phyloP scores from a whole-genome alignment of 2,888 invertebrate genomes.

The Amblyteles armatorius region DNA sequence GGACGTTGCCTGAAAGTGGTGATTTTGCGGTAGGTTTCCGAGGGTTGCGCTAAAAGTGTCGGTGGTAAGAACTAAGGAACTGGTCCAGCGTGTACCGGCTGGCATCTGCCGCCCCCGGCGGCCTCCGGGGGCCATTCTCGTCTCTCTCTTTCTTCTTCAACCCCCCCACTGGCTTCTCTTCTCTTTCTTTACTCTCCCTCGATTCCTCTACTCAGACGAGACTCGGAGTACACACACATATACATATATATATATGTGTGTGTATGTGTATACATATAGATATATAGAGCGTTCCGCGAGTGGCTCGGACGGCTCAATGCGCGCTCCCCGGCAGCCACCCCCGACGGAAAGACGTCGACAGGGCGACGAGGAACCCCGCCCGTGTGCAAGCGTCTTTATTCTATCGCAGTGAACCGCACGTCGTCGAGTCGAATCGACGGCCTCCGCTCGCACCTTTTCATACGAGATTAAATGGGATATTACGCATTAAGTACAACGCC shows the following conservation, averaged over 20 bases:
- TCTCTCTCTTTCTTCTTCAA: constrained; percentile 17
- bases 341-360: constrained; percentile 66
- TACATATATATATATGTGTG: neutral
- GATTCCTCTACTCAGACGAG: constrained; percentile 51
- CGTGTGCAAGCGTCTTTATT: constrained; percentile 76
- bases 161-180: neutral
- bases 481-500: constrained; percentile 82
- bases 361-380: constrained; percentile 53
- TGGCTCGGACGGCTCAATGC: constrained; percentile 83
- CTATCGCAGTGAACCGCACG: constrained; percentile 74
- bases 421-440: constrained; percentile 43
- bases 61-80: constrained; percentile 70
- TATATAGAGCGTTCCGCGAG: constrained; percentile 74
- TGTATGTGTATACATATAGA: neutral
- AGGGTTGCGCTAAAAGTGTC: constrained; percentile 50
- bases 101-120: constrained; percentile 81
- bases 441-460: constrained; percentile 78
- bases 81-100: constrained; percentile 75
- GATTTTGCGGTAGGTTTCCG: constrained; percentile 45
- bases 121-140: constrained; percentile 72
- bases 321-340: constrained; percentile 78
- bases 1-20: constrained; percentile 31
- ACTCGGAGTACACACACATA: neutral
- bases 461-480: constrained; percentile 83
- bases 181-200: constrained; percentile 16